Evolutionary conservation across 2,888 invertebrate genomes (phyloP).

Genomic region (Eilema griseolum): DNA sequence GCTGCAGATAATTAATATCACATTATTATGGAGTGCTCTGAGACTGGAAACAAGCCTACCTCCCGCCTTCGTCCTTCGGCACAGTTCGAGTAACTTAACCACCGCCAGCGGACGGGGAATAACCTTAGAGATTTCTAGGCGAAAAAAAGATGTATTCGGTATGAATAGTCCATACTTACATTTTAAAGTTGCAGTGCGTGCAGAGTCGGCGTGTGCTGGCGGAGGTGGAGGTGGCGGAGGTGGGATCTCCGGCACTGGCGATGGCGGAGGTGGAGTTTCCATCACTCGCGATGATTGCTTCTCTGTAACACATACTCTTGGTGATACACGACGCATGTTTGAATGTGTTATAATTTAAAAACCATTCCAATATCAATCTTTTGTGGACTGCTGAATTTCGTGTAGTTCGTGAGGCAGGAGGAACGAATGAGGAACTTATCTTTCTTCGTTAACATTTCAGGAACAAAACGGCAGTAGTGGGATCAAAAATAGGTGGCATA

Average conservation of each 20-base stretch:
- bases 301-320: slow-evolving; percentile 46
- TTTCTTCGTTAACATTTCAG: neutral
- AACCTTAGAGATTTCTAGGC: neutral
- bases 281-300: slow-evolving; percentile 51
- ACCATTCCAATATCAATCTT: neutral
- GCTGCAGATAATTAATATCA: slow-evolving; percentile 56
- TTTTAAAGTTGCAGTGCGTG: slow-evolving; percentile 74
- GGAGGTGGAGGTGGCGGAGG: slow-evolving; percentile 61
- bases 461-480: neutral
- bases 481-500: neutral
- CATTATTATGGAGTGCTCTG: neutral
- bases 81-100: too few relatives aligned
- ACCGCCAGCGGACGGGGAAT: neutral
- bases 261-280: slow-evolving; percentile 70
- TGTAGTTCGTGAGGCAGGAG: neutral
- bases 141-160: too few relatives aligned
- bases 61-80: too few relatives aligned
- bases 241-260: slow-evolving; percentile 63
- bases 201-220: slow-evolving; percentile 59
- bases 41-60: neutral
- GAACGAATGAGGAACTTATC: neutral
- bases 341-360: neutral
- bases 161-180: slow-evolving; percentile 62
- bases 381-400: neutral
- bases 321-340: neutral